Conservation (phyloP, 2,888 invertebrate genomes). For the Lycia hirtaria region DNA sequence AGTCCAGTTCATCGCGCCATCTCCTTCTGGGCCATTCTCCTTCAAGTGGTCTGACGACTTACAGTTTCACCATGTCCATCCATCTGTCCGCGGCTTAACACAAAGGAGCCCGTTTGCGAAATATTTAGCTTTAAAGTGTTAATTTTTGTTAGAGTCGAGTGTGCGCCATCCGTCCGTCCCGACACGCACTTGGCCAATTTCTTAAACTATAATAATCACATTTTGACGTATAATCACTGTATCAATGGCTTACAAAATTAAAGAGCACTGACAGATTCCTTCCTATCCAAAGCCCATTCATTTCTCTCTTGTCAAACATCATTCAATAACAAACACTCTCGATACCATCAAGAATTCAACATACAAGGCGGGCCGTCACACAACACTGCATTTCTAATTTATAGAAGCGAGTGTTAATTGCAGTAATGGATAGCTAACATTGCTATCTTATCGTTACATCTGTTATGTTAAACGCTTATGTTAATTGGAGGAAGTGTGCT, state of each 20-base stretch:
- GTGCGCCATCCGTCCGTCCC: too few species aligned
- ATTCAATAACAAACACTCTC: conserved; percentile 35
- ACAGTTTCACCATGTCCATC: too few species aligned
- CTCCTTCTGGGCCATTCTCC: too few species aligned
- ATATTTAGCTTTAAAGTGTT: too few species aligned
- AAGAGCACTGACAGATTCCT: conserved; percentile 8
- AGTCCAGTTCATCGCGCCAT: too few species aligned
- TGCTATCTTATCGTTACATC: conserved; percentile 68
- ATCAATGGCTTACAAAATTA: not conserved
- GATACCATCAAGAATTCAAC: conserved; percentile 38
- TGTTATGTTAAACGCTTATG: conserved; percentile 75
- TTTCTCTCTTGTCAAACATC: conserved; percentile 36
- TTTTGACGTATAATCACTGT: too few species aligned
- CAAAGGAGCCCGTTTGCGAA: too few species aligned
- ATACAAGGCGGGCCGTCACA: conserved; percentile 65
- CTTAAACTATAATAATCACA: too few species aligned
- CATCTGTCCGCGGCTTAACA: too few species aligned
- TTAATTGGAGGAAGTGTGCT: conserved; percentile 76
- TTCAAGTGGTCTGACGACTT: too few species aligned
- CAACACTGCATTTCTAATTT: conserved; percentile 64
- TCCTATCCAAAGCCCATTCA: conserved; percentile 12
- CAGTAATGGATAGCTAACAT: conserved; percentile 72
- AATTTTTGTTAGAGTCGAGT: too few species aligned
- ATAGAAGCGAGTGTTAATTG: conserved; percentile 77
- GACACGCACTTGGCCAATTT: too few species aligned